Percentiles rank a stretch among this genome's conserved stretches.
These are phyloP conservation scores for Diuraphis noxia DNA, from an alignment of 1,140 invertebrate genomes.

Conservation along the genomic window DNA sequence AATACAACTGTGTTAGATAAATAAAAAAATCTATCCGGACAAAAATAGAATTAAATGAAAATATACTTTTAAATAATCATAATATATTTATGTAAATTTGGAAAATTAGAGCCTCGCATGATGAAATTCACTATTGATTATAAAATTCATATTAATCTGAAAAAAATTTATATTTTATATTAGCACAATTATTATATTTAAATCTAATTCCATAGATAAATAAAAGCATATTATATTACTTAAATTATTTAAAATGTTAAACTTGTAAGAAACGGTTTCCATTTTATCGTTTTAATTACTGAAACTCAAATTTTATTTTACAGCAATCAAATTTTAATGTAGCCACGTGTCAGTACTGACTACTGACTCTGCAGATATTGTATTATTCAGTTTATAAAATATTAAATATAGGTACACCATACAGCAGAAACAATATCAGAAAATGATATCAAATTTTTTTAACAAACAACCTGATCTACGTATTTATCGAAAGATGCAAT, in stretches of 20 bases:
- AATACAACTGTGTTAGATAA: neutral
- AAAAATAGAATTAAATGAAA: too few species aligned
- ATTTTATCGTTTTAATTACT: neutral
- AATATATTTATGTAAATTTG: too few species aligned
- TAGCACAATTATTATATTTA: neutral
- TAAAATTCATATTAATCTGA: neutral
- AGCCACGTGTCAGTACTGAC: too few species aligned
- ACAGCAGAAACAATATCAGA: too few species aligned
- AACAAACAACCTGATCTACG: too few species aligned
- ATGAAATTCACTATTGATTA: neutral
- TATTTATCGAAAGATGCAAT: neutral
- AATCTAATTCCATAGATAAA: neutral
- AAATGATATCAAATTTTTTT: too few species aligned
- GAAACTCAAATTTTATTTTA: neutral
- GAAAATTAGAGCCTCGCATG: too few species aligned
- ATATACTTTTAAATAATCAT: too few species aligned
- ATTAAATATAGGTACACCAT: neutral
- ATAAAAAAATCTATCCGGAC: too few species aligned
- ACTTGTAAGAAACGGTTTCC: neutral
- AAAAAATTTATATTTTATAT: neutral
- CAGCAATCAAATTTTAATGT: neutral
- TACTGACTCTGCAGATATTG: too few species aligned
- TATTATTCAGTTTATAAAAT: too few species aligned
- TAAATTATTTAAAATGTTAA: neutral
- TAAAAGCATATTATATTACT: neutral